These are phyloP conservation scores for Aporophyla nigra DNA, from an alignment of 2,888 invertebrate genomes.

Conservation along the genomic window DNA sequence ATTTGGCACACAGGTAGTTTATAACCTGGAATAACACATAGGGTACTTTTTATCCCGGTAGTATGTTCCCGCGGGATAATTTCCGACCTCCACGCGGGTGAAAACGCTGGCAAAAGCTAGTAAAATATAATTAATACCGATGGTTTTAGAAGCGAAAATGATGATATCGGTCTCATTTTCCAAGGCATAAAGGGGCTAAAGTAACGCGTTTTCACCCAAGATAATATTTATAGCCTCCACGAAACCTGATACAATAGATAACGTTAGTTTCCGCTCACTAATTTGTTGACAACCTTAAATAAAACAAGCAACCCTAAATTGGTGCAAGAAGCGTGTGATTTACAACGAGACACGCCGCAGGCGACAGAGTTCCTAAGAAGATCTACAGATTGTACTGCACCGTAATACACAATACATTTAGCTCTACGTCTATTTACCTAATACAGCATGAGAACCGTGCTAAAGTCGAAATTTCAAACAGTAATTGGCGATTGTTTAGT, in stretches of 20 bases:
- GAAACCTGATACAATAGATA: constrained; percentile 19
- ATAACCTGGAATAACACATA: no score
- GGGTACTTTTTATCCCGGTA: no score
- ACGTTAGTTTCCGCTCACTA: not conserved
- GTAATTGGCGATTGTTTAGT: constrained; percentile 82
- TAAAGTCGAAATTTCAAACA: constrained; percentile 78
- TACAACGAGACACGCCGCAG: constrained; percentile 81
- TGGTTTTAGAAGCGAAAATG: not conserved
- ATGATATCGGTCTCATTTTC: constrained; percentile 1
- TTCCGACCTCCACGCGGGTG: no score
- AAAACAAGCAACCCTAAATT: constrained; percentile 71
- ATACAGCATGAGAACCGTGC: constrained; percentile 79
- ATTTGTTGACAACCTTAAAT: constrained; percentile 44
- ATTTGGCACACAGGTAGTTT: no score
- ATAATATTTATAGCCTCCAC: not conserved
- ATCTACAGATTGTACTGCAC: constrained; percentile 80
- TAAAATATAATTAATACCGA: not conserved
- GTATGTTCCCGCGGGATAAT: no score
- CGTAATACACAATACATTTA: constrained; percentile 73
- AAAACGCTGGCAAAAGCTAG: no score
- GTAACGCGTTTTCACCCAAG: not conserved
- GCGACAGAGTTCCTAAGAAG: constrained; percentile 84
- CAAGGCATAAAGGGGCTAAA: not conserved
- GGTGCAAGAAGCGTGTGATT: constrained; percentile 78
- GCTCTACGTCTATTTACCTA: constrained; percentile 79